Conservation (phyloP, 2,113 vertebrate genomes). For the Eolophus roseicapilla region DNA sequence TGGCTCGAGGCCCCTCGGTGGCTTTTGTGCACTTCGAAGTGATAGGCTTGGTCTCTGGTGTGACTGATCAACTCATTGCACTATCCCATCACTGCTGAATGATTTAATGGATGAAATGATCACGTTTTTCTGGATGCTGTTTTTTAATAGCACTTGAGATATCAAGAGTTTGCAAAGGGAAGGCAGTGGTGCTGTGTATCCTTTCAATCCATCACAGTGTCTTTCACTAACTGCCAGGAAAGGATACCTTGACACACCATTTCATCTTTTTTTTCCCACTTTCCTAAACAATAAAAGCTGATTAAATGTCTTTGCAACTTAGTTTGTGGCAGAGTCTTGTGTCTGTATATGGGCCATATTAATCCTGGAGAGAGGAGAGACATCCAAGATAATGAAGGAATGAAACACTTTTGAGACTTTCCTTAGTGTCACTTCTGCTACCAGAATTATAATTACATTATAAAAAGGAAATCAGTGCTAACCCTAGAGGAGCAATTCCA, state of each 20-base stretch:
- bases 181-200: neutral
- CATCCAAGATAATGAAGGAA: slow-evolving; percentile 52
- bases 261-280: neutral
- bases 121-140: neutral
- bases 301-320: slow-evolving; percentile 52
- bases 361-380: slow-evolving; percentile 14
- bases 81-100: neutral
- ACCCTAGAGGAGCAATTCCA: slow-evolving; percentile 50
- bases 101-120: neutral
- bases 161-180: neutral
- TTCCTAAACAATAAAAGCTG: slow-evolving; percentile 40
- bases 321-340: neutral
- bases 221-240: neutral
- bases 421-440: slow-evolving; percentile 57
- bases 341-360: slow-evolving; percentile 8
- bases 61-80: neutral
- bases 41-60: fast-evolving
- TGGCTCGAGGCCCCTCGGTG: fast-evolving
- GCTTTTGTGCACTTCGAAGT: fast-evolving
- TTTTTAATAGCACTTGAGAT: neutral
- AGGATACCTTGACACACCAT: neutral
- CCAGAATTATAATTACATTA: slow-evolving; percentile 56
- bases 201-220: neutral
- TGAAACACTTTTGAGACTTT: slow-evolving; percentile 50
- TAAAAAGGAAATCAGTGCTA: slow-evolving; percentile 63